Evolutionary conservation across 64 coral and sea anemone genomes (phyloP), one percentile per base, ranked within the genome.

Genomic region (Montipora cactus): DNA sequence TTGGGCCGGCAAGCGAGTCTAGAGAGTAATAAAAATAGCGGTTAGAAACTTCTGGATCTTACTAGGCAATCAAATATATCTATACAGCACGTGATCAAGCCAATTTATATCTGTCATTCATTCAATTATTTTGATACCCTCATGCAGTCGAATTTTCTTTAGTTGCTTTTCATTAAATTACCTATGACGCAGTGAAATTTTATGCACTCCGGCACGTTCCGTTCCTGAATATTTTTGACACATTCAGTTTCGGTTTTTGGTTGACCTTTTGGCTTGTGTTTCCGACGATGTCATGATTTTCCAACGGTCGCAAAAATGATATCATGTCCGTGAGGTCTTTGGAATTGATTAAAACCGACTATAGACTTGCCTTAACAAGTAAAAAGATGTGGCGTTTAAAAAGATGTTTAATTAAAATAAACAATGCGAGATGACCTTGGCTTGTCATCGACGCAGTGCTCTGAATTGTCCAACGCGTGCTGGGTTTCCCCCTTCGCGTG

Each of bases 371-470:
- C 67, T 7, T 16, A 16, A 19, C 47, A 50, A 68, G 71, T 72
- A 67, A 62, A 57, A 0, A 49, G 50, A 49, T 70, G 44, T 25
- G 61, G 8, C 14, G 16, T 84, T 46, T 45, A 13, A 46, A 47
- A 81, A 59, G 44, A 15, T 62, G 58, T 81, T 61, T 81, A 37
- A 37, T 37, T 37, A 37, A 37, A 21, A n/a, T 18, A 47, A 49
- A 86, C 44, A 19, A 18, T 50, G 4, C 13, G 22, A 50, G 15
- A 50, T 71, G 82, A 86, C 82, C 82, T 86, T 86, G 82, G 44
- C 64, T 49, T 49, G 4, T 5, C 12, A 5, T n/a, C 71, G 59
- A 46, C 18, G 7, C 62, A 48, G 57, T 2, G 1, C 37, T 4
- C 18, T 84, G 4, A 57, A 61, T 4, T 61, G 5, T 9, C 15